These are phyloP conservation scores for Mustela nigripes DNA, from an alignment of 2,113 vertebrate species.

Conservation along the genomic window DNA sequence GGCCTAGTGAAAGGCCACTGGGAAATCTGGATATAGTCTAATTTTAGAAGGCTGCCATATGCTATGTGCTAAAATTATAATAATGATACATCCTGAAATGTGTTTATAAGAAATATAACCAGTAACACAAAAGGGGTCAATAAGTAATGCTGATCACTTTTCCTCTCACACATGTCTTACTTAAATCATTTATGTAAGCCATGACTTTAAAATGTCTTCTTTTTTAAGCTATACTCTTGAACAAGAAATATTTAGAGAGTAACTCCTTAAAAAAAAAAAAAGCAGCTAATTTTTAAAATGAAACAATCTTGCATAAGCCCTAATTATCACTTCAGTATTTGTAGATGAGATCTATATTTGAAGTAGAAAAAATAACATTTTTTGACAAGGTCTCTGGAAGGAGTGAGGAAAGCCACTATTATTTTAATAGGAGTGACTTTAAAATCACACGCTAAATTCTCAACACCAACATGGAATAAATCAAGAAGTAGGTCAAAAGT, in stretches of 20 bases:
- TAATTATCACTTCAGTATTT: slow-evolving; percentile 79
- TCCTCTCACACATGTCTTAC: background rate
- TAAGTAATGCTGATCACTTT: background rate
- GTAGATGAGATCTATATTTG: slow-evolving; percentile 67
- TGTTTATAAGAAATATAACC: slow-evolving; percentile 18
- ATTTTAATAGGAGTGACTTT: slow-evolving; percentile 71
- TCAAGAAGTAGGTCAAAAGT: slow-evolving; percentile 61
- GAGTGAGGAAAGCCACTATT: slow-evolving; percentile 76
- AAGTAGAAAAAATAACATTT: slow-evolving; percentile 66
- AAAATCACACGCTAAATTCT: slow-evolving; percentile 71
- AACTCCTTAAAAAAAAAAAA: slow-evolving; percentile 45
- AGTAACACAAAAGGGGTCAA: slow-evolving; percentile 6
- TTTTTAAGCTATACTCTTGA: slow-evolving; percentile 42
- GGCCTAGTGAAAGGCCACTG: slow-evolving; percentile 6
- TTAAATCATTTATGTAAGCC: slow-evolving; percentile 42
- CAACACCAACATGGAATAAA: slow-evolving; percentile 52
- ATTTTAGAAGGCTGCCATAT: slow-evolving; percentile 62
- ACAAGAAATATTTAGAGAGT: slow-evolving; percentile 52
- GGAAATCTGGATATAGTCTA: slow-evolving; percentile 41
- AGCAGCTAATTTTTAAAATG: slow-evolving; percentile 67
- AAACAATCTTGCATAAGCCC: slow-evolving; percentile 70
- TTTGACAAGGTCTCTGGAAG: slow-evolving; percentile 74
- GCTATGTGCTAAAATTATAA: background rate
- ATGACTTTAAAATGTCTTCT: slow-evolving; percentile 48
- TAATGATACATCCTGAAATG: background rate